phyloP scores from a whole-genome alignment of 2,888 invertebrate genomes.

The Xestia xanthographa region DNA sequence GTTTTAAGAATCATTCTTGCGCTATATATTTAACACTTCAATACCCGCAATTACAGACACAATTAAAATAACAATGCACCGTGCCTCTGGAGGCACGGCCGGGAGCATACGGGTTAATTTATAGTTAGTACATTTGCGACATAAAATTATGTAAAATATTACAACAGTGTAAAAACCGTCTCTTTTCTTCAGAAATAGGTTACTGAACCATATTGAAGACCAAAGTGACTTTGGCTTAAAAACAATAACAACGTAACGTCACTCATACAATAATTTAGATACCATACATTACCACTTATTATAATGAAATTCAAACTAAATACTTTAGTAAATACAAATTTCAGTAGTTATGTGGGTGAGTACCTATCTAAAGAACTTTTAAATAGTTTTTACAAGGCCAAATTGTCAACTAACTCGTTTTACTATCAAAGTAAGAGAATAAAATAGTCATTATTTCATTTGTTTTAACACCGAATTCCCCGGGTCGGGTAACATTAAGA shows the following conservation, averaged over 20 bases:
- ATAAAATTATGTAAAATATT: not conserved
- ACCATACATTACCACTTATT: not conserved
- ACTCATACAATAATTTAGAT: not conserved
- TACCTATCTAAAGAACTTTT: not conserved
- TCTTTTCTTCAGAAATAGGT: not conserved
- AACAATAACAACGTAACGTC: not conserved
- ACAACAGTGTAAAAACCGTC: not conserved
- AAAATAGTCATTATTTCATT: not conserved
- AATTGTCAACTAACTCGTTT: not conserved
- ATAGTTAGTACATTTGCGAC: not conserved
- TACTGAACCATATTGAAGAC: constrained; percentile 10
- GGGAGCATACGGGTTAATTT: too few species aligned
- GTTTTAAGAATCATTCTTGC: not conserved
- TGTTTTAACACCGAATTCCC: not conserved
- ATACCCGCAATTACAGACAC: too few species aligned
- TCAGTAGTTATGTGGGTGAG: constrained; percentile 4
- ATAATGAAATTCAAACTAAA: not conserved
- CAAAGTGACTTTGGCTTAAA: constrained; percentile 12
- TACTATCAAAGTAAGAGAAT: not conserved
- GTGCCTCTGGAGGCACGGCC: too few species aligned
- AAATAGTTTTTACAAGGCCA: not conserved
- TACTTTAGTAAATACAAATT: not conserved
- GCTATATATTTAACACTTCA: not conserved
- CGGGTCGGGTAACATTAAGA: too few species aligned
- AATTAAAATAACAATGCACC: too few species aligned